Percentiles rank a stretch among this genome's conserved stretches.
These are phyloP conservation scores for Enteromius trimaculatus DNA, from an alignment of 2,797 vertebrate species.

Conservation along the genomic window DNA sequence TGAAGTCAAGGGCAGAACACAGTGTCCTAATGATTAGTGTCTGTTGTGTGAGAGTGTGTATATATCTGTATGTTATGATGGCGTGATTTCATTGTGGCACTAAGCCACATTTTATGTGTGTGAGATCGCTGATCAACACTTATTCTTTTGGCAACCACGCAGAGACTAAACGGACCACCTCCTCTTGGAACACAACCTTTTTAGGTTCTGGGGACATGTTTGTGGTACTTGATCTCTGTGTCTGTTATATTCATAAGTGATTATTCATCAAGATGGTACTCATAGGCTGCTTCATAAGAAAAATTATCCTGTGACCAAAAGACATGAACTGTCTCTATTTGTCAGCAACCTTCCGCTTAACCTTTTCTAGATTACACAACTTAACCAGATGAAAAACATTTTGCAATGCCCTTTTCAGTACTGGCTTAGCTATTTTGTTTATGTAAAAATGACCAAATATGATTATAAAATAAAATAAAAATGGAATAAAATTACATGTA, in stretches of 20 bases:
- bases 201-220: conserved; percentile 63
- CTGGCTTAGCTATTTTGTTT: conserved; percentile 1
- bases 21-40: conserved; percentile 51
- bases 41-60: conserved; percentile 12
- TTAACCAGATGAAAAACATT: not conserved
- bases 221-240: not conserved
- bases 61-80: not conserved
- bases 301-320: conserved; percentile 37
- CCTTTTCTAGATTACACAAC: conserved; percentile 2
- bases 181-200: conserved; percentile 20
- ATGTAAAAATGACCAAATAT: not conserved
- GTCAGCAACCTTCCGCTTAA: conserved; percentile 37
- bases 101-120: conserved; percentile 23
- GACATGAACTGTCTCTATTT: conserved; percentile 13
- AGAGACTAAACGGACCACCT: conserved; percentile 27
- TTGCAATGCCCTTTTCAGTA: not conserved
- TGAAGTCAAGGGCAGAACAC: conserved; percentile 58
- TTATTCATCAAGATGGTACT: conserved; percentile 36
- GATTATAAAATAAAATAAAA: not conserved
- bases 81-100: conserved; percentile 25
- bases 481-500: not conserved
- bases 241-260: not conserved
- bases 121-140: conserved; percentile 16
- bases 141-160: conserved; percentile 15
- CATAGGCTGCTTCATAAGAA: conserved; percentile 12